These are phyloP conservation scores for Conistra vaccinii DNA, from an alignment of 2,888 invertebrate genomes.

Conservation along the genomic window DNA sequence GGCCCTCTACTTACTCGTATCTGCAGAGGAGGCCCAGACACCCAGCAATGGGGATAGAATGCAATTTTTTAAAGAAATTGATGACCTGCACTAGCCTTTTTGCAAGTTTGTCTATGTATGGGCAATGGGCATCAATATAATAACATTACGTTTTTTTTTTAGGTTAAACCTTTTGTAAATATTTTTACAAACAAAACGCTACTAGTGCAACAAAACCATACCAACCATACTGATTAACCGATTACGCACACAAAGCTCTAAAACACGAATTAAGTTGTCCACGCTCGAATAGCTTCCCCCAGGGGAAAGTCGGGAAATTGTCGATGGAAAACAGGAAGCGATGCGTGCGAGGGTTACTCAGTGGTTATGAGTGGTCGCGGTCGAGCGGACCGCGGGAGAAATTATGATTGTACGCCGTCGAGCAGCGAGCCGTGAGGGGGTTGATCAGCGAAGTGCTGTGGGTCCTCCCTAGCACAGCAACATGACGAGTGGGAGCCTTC, in stretches of 20 bases:
- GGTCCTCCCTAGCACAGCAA: neutral
- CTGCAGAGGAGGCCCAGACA: too few relatives aligned
- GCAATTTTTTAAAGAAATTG: too few relatives aligned
- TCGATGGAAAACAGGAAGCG: conserved; percentile 65
- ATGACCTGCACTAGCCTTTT: too few relatives aligned
- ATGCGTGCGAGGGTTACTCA: conserved; percentile 58
- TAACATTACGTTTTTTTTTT: too few relatives aligned
- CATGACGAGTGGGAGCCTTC: neutral
- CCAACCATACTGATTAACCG: neutral
- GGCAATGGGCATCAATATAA: too few relatives aligned
- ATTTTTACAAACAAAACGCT: too few relatives aligned
- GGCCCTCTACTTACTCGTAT: too few relatives aligned
- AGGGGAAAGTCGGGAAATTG: conserved; percentile 64
- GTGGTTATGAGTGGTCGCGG: conserved; percentile 51
- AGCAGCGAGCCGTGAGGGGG: conserved; percentile 42
- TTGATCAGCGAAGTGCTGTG: conserved; percentile 1
- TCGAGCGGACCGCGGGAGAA: conserved; percentile 48
- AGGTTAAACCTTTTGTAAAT: too few relatives aligned
- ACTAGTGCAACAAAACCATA: neutral
- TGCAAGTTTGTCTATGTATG: too few relatives aligned
- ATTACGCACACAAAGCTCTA: conserved; percentile 18
- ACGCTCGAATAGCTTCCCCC: conserved; percentile 36
- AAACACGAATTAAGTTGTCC: conserved; percentile 25
- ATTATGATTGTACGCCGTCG: conserved; percentile 47
- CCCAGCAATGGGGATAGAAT: too few relatives aligned